These are phyloP conservation scores for Propithecus deckenii DNA, from an alignment of 2,797 vertebrate species.

Conservation along the genomic window DNA sequence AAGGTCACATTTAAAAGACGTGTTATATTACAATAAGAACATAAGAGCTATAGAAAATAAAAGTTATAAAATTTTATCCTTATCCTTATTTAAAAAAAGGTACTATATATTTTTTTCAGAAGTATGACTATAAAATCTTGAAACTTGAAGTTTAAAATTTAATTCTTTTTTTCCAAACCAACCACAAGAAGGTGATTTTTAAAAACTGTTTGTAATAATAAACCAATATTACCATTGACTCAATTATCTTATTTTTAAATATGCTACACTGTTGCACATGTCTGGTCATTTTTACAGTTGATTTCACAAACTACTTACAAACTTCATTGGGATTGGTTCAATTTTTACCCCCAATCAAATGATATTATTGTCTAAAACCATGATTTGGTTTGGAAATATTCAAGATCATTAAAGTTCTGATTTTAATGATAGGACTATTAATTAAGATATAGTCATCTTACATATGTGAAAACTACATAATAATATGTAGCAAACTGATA, in stretches of 20 bases:
- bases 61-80: background rate
- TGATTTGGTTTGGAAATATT: background rate
- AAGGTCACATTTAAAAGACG: constrained; percentile 10
- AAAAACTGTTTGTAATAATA: constrained; percentile 66
- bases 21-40: constrained; percentile 21
- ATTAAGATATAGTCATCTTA: constrained; percentile 55
- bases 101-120: background rate
- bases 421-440: constrained; percentile 23
- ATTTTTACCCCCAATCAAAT: background rate
- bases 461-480: background rate
- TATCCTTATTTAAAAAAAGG: background rate
- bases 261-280: background rate
- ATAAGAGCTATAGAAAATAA: background rate
- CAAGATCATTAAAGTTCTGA: constrained; percentile 21
- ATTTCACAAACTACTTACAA: constrained; percentile 64
- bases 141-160: constrained; percentile 25
- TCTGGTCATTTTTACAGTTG: constrained; percentile 61
- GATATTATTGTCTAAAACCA: constrained; percentile 47
- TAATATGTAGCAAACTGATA: constrained; percentile 4
- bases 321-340: constrained; percentile 54
- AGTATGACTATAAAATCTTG: constrained; percentile 48
- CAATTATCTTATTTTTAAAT: constrained; percentile 68
- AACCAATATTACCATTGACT: constrained; percentile 71
- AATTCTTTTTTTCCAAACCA: constrained; percentile 63
- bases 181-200: constrained; percentile 45